Conservation (phyloP, 2,113 vertebrate species). For the Gymnarchus niloticus region DNA sequence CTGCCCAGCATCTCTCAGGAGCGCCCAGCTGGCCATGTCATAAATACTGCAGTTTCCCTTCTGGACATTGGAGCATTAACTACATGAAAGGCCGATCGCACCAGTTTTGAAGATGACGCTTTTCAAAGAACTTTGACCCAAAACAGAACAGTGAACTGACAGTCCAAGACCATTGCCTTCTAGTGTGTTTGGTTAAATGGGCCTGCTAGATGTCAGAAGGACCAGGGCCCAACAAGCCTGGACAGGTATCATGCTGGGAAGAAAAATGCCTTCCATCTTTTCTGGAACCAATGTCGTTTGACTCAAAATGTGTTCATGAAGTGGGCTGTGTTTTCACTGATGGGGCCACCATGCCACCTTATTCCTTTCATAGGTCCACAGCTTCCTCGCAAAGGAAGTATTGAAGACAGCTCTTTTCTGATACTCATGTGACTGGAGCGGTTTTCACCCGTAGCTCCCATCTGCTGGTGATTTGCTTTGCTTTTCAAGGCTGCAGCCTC, state of each 20-base stretch:
- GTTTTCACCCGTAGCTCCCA: too few relatives aligned
- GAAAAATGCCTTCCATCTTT: not conserved
- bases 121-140: constrained; percentile 3
- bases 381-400: too few relatives aligned
- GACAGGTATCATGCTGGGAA: not conserved
- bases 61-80: not conserved
- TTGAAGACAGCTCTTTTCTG: too few relatives aligned
- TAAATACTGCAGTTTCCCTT: not conserved
- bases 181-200: not conserved
- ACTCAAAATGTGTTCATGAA: not conserved
- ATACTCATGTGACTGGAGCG: too few relatives aligned
- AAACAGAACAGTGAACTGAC: not conserved
- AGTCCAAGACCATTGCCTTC: not conserved
- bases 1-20: not conserved
- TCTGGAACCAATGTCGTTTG: not conserved
- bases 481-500: too few relatives aligned
- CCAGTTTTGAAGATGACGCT: not conserved
- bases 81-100: not conserved
- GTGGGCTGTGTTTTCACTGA: too few relatives aligned
- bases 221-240: not conserved
- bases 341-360: too few relatives aligned
- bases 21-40: not conserved
- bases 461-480: too few relatives aligned
- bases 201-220: not conserved
- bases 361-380: too few relatives aligned